phyloP scores from a whole-genome alignment of 2,113 vertebrate species.

The Bubalus kerabau region DNA sequence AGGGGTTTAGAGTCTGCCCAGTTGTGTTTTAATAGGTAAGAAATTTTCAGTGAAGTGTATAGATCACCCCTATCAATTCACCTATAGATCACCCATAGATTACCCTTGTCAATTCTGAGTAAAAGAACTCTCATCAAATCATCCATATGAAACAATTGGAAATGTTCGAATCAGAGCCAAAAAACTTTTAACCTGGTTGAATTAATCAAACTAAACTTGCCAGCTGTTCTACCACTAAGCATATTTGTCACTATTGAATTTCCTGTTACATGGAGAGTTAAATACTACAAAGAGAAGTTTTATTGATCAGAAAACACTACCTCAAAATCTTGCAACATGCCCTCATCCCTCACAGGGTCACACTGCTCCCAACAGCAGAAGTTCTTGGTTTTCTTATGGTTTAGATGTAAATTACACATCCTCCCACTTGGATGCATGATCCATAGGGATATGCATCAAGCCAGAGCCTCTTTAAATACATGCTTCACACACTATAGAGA shows the following conservation, averaged over 20 bases:
- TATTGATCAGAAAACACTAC: background rate
- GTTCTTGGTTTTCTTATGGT: background rate
- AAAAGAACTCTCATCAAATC: background rate
- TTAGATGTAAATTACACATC: accelerated
- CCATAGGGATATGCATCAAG: background rate
- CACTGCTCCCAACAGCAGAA: accelerated
- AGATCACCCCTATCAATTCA: too few relatives aligned
- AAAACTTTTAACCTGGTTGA: background rate
- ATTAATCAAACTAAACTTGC: background rate
- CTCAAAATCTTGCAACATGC: background rate
- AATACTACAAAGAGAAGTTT: background rate
- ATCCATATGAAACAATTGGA: background rate
- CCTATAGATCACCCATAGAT: background rate
- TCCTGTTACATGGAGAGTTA: background rate
- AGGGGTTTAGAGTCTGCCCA: background rate
- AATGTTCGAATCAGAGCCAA: background rate
- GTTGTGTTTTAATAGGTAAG: background rate
- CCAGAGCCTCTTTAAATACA: background rate
- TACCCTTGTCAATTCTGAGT: background rate
- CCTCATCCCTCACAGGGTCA: background rate
- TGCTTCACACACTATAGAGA: background rate
- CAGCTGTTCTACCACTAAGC: background rate
- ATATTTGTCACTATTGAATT: background rate
- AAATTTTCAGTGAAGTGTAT: background rate
- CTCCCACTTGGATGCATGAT: too few relatives aligned